Conservation (phyloP, 2,113 vertebrate species). For the Axis porcinus region DNA sequence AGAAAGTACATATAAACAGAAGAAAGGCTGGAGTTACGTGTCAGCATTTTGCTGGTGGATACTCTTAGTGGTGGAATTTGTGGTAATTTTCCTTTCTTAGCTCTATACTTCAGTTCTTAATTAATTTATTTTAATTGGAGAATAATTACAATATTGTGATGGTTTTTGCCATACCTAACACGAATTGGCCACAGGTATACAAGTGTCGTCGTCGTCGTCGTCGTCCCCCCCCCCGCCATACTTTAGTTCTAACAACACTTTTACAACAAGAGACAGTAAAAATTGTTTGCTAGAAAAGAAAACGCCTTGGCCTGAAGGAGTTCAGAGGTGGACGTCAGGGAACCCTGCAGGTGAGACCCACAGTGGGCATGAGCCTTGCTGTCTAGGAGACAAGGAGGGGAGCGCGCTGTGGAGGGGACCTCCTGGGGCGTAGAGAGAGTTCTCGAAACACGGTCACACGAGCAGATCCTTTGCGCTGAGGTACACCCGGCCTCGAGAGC, state of each 20-base stretch:
- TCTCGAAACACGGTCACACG: not conserved
- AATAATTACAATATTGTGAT: not conserved
- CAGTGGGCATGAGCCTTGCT: fast-evolving
- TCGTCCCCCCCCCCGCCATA: not conserved
- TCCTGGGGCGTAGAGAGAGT: not conserved
- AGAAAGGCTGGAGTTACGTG: not conserved
- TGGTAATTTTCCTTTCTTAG: not conserved
- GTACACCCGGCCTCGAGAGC: not conserved
- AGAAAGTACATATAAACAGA: not conserved
- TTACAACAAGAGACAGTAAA: not conserved
- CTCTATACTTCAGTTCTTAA: not conserved
- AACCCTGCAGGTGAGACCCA: not conserved
- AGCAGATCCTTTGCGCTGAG: not conserved
- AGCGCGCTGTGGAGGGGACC: not conserved
- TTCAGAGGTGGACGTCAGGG: not conserved
- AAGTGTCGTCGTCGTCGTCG: too few relatives aligned
- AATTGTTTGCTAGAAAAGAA: not conserved
- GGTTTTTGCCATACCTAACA: not conserved
- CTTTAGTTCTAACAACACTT: not conserved
- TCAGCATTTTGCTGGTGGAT: not conserved
- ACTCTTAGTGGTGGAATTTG: not conserved
- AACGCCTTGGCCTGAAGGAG: not conserved
- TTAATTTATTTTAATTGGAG: not conserved
- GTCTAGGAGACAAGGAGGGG: not conserved
- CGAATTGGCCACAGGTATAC: not conserved